Conservation (phyloP, 1,140 invertebrate species). For the Drosophila orena region DNA sequence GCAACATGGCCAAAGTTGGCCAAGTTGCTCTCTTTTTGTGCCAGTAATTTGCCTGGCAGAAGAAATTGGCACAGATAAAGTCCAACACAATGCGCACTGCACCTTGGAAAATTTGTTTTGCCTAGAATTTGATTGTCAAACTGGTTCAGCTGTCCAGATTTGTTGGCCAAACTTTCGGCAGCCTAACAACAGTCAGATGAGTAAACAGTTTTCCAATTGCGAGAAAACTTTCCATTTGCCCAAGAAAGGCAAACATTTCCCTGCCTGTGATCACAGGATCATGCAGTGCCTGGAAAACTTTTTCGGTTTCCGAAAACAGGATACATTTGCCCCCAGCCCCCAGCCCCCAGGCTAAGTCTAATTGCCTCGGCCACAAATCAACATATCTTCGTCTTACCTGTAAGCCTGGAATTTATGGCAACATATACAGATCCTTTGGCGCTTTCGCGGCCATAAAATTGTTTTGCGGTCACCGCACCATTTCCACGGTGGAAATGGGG, state of each 20-base stretch:
- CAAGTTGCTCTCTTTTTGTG: conserved; percentile 36
- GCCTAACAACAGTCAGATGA: conserved; percentile 16
- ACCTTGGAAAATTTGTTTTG: conserved; percentile 33
- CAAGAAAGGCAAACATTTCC: conserved; percentile 43
- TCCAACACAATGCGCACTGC: conserved; percentile 10
- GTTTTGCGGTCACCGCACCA: conserved; percentile 55
- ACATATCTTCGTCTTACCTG: conserved; percentile 6
- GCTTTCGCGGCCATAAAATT: conserved; percentile 36
- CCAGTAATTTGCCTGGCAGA: conserved; percentile 41
- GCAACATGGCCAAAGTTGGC: conserved; percentile 19
- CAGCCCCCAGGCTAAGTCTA: conserved; percentile 38
- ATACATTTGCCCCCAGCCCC: conserved; percentile 29
- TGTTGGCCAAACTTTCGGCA: conserved; percentile 39
- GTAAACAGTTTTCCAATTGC: conserved; percentile 50
- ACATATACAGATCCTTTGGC: neutral
- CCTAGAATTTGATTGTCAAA: conserved; percentile 51
- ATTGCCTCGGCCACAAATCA: conserved; percentile 51
- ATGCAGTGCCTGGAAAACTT: conserved; percentile 19
- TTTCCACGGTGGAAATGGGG: conserved; percentile 22
- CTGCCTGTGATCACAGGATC: conserved; percentile 31
- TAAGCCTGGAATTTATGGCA: conserved; percentile 32
- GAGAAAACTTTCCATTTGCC: conserved; percentile 45
- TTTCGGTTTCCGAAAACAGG: conserved; percentile 42
- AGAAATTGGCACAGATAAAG: conserved; percentile 37
- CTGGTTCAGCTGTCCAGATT: conserved; percentile 41